Base-by-base conservation (phyloP, 1,140 invertebrate species). In the Anthonomus grandis region DNA sequence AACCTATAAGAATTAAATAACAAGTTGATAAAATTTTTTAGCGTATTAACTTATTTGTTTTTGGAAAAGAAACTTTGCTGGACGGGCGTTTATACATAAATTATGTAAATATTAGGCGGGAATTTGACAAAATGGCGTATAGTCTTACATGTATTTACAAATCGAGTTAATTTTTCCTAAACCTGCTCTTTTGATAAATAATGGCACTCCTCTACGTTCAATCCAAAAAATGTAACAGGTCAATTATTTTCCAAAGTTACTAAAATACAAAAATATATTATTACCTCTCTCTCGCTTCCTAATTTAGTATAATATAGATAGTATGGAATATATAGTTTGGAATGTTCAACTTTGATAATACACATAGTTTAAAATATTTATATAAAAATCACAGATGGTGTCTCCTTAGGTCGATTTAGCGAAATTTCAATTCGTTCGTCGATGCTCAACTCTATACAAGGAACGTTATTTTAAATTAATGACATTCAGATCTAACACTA, bases 1-100 rank as follows among this genome's bases (percentile, higher is more conserved):
- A 63, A 57, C 48, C 51, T 50, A 57, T 64, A 60, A 57, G 48
- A 65, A 63, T 63, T 63, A 63, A 65, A 65, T 63, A 65, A 65
- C 62, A 65, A 61, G 58, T 59, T 48, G 52, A 65, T 65, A 65
- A 65, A 65, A 63, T 63, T 64, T 62, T 52, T 47, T 61, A 48
- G n/a, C n/a, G n/a, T n/a, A n/a, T n/a, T n/a, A n/a, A n/a, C n/a
- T n/a, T n/a, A n/a, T n/a, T n/a, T 23, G 39, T 44, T 44, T 56
- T 48, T 52, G n/a, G n/a, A n/a, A 39, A 46, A 56, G 44, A 24
- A 44, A 54, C 25, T 45, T 45, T 2, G 27, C 49, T 64, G 62
- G 62, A 64, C 62, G 61, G 61, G 54, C 42, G 23, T 51, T 45
- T n/a, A n/a, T 21, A 50, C 12, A 24, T 8, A 38, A 42, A 55